Percentiles rank a stretch among this genome's conserved stretches.
Conservation (phyloP, 2,113 vertebrate species). For the Hemicordylus capensis region DNA sequence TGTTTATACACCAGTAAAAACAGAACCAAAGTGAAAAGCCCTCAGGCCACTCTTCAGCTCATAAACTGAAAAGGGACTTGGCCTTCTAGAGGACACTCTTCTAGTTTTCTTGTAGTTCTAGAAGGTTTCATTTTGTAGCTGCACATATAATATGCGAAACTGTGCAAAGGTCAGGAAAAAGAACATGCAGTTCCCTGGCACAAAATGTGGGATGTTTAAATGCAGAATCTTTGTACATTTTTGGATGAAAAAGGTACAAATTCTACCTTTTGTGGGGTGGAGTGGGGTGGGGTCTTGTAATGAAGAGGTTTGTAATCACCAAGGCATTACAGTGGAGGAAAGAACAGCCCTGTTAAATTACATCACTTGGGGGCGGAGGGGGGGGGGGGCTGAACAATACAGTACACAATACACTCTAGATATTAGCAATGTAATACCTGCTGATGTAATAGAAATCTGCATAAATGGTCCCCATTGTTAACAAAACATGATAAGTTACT, state of each 20-base stretch:
- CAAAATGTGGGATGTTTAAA: not conserved
- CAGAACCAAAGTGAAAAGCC: no score
- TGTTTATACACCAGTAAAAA: no score
- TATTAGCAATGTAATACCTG: not conserved
- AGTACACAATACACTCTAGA: not conserved
- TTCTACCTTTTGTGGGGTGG: not conserved
- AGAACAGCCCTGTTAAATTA: not conserved
- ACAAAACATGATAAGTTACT: not conserved
- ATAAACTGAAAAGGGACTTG: not conserved
- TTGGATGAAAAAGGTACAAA: not conserved
- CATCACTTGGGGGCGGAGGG: no score
- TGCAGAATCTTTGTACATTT: not conserved
- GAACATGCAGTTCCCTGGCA: not conserved
- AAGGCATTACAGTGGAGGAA: not conserved
- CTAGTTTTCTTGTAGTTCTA: not conserved
- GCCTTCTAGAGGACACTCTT: not conserved
- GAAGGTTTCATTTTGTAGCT: not conserved
- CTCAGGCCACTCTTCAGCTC: no score
- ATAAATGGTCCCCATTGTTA: not conserved
- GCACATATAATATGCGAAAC: not conserved
- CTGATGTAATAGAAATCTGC: not conserved
- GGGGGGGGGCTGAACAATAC: not conserved
- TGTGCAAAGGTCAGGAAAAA: not conserved
- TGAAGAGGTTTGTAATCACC: slow-evolving; percentile 9
- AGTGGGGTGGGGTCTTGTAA: not conserved